phyloP scores from a whole-genome alignment of 2,797 vertebrate species.

The Gorsachius magnificus region DNA sequence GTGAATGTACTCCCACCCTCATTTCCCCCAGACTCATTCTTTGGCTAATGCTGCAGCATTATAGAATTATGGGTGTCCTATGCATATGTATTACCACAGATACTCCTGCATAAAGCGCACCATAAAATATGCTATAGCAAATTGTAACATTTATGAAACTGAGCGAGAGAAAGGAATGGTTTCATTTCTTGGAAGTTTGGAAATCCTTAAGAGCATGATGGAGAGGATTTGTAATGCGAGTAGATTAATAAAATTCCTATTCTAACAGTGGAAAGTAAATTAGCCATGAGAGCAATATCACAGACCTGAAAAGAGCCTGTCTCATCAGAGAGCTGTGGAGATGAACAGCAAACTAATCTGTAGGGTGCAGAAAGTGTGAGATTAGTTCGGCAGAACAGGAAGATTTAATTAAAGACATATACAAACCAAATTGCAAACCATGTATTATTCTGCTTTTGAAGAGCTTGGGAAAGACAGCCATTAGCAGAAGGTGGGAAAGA shows the following conservation, averaged over 20 bases:
- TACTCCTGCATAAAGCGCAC: neutral
- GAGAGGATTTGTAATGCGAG: neutral
- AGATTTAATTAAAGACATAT: constrained; percentile 48
- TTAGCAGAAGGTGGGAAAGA: neutral
- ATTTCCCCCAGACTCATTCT: neutral
- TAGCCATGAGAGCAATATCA: constrained; percentile 28
- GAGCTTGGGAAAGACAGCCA: neutral
- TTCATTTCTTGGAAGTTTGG: neutral
- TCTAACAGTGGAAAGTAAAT: constrained; percentile 8
- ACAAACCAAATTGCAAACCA: constrained; percentile 2
- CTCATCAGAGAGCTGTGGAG: constrained; percentile 11
- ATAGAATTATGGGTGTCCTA: neutral
- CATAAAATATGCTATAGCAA: neutral
- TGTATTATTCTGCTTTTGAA: constrained; percentile 11
- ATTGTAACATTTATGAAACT: neutral
- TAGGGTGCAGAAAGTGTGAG: neutral
- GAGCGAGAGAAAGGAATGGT: neutral
- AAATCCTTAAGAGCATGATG: neutral
- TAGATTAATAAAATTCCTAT: neutral
- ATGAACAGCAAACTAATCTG: neutral
- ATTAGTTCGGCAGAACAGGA: neutral
- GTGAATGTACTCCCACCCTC: neutral
- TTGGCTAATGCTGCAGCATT: neutral
- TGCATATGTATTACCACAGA: neutral
- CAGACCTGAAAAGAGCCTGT: neutral